phyloP scores from a whole-genome alignment of 2,113 vertebrate genomes.

The Mus pahari region DNA sequence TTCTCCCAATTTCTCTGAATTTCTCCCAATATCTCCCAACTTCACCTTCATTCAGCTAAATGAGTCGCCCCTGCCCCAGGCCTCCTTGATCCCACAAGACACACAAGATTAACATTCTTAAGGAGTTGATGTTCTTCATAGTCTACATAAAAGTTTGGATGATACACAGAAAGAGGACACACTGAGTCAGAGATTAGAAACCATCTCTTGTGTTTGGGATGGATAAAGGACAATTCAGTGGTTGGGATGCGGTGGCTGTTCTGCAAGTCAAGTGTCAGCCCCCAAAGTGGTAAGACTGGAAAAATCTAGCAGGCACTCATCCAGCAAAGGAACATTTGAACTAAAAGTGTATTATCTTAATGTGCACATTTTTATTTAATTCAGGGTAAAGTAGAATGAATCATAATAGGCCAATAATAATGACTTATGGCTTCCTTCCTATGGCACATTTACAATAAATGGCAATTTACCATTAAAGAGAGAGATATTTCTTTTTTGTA shows the following conservation, averaged over 20 bases:
- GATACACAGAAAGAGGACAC: slow-evolving; percentile 22
- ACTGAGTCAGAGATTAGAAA: slow-evolving; percentile 46
- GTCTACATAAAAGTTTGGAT: slow-evolving; percentile 31
- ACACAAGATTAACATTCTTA: background rate
- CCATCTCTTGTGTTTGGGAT: slow-evolving; percentile 28
- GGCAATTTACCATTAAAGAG: slow-evolving; percentile 88
- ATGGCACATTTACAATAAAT: slow-evolving; percentile 89
- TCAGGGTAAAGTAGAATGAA: slow-evolving; percentile 86
- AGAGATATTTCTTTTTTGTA: slow-evolving; percentile 82
- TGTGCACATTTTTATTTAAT: slow-evolving; percentile 90
- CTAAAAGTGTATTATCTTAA: slow-evolving; percentile 85
- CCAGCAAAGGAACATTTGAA: slow-evolving; percentile 82
- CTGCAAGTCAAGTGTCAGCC: slow-evolving; percentile 49
- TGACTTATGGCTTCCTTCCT: slow-evolving; percentile 89
- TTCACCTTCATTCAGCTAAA: background rate
- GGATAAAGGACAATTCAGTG: slow-evolving; percentile 46
- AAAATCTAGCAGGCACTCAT: slow-evolving; percentile 67
- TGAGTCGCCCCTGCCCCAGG: background rate
- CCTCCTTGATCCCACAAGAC: background rate
- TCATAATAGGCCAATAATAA: slow-evolving; percentile 89
- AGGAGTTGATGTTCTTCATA: background rate
- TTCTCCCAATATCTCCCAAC: too few relatives aligned
- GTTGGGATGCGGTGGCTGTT: background rate
- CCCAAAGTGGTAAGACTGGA: slow-evolving; percentile 6
- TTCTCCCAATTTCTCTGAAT: background rate